These are phyloP conservation scores for Mugil cephalus DNA, from an alignment of 2,113 vertebrate genomes.

Conservation along the genomic window DNA sequence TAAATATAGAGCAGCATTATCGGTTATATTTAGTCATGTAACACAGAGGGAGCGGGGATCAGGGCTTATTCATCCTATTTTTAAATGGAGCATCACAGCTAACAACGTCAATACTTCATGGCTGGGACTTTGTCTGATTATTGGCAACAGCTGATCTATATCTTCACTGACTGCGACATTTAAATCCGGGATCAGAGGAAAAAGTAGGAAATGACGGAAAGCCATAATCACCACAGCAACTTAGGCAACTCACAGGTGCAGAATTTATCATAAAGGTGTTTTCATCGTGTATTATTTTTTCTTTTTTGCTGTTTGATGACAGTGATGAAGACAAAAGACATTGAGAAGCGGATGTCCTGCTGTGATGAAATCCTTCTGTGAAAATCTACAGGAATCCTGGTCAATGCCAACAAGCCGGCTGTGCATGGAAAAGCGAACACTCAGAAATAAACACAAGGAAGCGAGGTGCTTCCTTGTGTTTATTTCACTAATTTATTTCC, in stretches of 20 bases:
- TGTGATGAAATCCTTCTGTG: not conserved
- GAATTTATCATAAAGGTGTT: no score
- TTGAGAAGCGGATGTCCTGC: conserved; percentile 4
- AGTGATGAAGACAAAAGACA: no score
- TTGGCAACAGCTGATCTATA: not conserved
- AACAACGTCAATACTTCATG: not conserved
- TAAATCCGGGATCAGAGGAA: not conserved
- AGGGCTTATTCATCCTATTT: not conserved
- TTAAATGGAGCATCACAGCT: not conserved
- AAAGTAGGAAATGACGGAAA: not conserved
- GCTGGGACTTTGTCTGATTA: not conserved
- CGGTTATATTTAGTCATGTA: not conserved
- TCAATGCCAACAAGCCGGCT: not conserved
- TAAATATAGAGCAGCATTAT: not conserved
- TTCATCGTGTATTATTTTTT: no score
- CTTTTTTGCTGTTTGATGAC: no score
- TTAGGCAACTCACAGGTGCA: no score
- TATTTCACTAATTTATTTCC: not conserved
- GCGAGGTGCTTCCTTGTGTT: not conserved
- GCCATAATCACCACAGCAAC: no score
- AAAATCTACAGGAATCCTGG: not conserved
- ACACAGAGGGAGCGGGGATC: not conserved
- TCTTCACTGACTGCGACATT: no score
- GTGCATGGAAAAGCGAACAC: conserved; percentile 6
- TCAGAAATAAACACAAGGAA: not conserved